phyloP scores from a whole-genome alignment of 2,888 invertebrate species.

The Fragum whitleyi region DNA sequence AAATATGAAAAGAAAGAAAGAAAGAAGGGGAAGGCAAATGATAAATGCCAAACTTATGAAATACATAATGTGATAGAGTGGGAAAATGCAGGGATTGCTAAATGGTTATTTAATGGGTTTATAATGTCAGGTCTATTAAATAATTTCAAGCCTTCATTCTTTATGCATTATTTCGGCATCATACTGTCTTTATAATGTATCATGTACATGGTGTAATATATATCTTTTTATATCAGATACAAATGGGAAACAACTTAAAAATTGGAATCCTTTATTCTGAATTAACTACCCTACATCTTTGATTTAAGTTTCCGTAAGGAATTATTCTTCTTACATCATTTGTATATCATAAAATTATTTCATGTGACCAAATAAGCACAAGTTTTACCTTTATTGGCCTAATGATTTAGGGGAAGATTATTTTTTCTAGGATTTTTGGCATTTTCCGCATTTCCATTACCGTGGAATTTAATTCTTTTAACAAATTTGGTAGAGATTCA shows the following conservation, averaged over 20 bases:
- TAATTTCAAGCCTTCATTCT: conserved; percentile 19
- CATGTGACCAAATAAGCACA: too few relatives aligned
- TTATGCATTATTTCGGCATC: conserved; percentile 16
- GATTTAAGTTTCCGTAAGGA: too few relatives aligned
- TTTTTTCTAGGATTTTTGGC: too few relatives aligned
- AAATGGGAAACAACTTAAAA: neutral
- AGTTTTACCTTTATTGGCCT: too few relatives aligned
- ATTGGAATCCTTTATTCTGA: too few relatives aligned
- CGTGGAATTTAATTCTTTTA: too few relatives aligned
- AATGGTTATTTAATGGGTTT: conserved; percentile 28
- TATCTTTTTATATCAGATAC: neutral
- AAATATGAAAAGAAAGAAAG: neutral
- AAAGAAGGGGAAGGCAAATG: neutral
- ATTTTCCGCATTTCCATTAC: too few relatives aligned
- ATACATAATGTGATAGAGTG: conserved; percentile 12
- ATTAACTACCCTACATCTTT: too few relatives aligned
- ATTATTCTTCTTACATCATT: too few relatives aligned
- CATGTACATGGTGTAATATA: neutral
- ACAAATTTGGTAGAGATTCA: too few relatives aligned
- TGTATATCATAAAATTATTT: too few relatives aligned
- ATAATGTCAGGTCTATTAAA: conserved; percentile 19
- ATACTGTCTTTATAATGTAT: conserved; percentile 1
- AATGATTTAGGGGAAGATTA: too few relatives aligned
- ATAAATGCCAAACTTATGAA: conserved; percentile 9
- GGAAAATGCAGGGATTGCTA: conserved; percentile 14